Conservation (phyloP, 2,888 invertebrate genomes). For the Athalia circularis region DNA sequence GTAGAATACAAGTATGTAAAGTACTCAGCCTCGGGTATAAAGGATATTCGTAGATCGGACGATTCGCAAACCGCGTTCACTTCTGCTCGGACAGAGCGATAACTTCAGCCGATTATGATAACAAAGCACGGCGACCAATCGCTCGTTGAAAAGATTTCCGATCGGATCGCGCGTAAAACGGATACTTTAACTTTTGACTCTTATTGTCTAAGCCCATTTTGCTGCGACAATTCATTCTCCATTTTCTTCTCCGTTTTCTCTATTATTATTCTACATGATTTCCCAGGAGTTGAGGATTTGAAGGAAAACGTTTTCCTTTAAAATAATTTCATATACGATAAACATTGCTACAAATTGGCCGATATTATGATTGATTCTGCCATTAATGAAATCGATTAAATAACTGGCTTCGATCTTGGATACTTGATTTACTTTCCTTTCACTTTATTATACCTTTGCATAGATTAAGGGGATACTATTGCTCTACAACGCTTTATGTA, state of each 20-base stretch:
- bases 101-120: slow-evolving; percentile 7
- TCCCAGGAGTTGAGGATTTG: not conserved
- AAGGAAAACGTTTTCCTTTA: slow-evolving; percentile 22
- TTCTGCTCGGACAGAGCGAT: slow-evolving; percentile 8
- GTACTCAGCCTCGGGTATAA: not conserved
- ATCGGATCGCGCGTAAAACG: too few relatives aligned
- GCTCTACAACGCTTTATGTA: not conserved
- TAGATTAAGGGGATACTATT: slow-evolving; percentile 23
- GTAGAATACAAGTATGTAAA: not conserved
- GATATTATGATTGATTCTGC: slow-evolving; percentile 40
- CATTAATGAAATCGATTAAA: slow-evolving; percentile 45
- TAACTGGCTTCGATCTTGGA: slow-evolving; percentile 40
- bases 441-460: slow-evolving; percentile 38
- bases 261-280: not conserved
- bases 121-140: slow-evolving; percentile 6
- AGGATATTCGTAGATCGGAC: not conserved
- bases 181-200: not conserved
- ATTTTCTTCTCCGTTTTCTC: not conserved
- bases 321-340: slow-evolving; percentile 32
- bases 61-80: too few relatives aligned
- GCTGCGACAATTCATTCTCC: not conserved
- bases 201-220: not conserved
- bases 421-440: slow-evolving; percentile 41
- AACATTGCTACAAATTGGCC: slow-evolving; percentile 42
- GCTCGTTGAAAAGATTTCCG: not conserved